phyloP scores from a whole-genome alignment of 2,113 vertebrate genomes.

The Ovis canadensis region DNA sequence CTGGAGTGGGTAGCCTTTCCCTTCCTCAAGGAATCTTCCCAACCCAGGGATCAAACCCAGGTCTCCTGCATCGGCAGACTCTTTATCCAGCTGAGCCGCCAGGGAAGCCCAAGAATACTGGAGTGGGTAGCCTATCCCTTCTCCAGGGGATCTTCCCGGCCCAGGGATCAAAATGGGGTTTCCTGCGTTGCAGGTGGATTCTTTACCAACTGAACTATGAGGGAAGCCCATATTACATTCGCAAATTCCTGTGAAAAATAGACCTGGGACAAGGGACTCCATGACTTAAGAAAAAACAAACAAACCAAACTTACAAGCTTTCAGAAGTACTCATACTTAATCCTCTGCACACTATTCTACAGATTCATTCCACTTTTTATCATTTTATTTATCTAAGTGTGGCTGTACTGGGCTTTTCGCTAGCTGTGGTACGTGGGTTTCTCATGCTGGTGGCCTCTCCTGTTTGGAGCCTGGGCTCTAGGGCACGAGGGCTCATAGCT shows the following conservation, averaged over 20 bases:
- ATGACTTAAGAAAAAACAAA: neutral
- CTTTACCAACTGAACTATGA: neutral
- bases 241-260: neutral
- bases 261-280: neutral
- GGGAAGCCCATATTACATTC: neutral
- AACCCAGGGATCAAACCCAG: neutral
- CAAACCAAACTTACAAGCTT: neutral
- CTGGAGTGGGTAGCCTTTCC: neutral
- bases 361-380: neutral
- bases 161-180: neutral
- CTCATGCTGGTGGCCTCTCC: neutral
- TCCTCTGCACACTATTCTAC: neutral
- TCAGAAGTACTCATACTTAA: neutral
- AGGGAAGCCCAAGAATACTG: neutral
- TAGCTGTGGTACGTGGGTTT: accelerated
- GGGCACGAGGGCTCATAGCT: neutral
- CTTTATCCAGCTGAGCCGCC: neutral
- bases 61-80: neutral
- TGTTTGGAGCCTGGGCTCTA: neutral
- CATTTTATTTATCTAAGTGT: neutral
- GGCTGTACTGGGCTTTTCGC: neutral
- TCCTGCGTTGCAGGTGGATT: neutral
- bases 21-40: neutral
- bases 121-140: neutral
- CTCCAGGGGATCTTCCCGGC: neutral